These are phyloP conservation scores for Minunthozetes semirufus DNA, from an alignment of 2,888 invertebrate species.

Conservation along the genomic window DNA sequence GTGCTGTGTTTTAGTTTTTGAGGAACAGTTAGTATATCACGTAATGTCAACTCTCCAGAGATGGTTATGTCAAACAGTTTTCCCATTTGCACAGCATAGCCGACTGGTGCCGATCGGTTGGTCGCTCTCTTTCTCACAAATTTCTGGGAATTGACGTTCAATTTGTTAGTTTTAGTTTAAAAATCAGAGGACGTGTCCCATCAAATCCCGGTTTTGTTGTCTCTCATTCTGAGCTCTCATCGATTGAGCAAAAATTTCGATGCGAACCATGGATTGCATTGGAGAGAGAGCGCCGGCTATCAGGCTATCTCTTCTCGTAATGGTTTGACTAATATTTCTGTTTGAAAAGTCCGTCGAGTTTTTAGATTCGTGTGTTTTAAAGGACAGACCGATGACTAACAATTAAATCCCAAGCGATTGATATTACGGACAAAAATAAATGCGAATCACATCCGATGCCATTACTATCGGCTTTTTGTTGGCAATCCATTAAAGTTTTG, in stretches of 20 bases:
- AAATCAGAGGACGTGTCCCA: constrained; percentile 23
- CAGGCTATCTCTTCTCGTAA: too few species aligned
- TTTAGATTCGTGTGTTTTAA: constrained; percentile 9
- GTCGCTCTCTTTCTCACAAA: background rate
- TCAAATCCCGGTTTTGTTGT: constrained; percentile 18
- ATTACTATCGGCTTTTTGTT: constrained; percentile 7
- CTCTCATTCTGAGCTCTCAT: background rate
- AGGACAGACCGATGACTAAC: constrained; percentile 28
- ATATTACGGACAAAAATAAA: constrained; percentile 17
- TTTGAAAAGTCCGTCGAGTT: background rate
- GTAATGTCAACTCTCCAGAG: constrained; percentile 25
- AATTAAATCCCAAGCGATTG: constrained; percentile 29
- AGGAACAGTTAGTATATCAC: background rate
- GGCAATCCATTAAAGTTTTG: constrained; percentile 18
- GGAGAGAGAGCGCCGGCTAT: background rate
- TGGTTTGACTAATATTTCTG: background rate
- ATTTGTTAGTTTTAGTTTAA: background rate
- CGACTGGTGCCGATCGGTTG: constrained; percentile 1
- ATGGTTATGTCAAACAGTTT: background rate
- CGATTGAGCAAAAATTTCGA: background rate
- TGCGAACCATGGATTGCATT: background rate
- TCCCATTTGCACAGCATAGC: background rate
- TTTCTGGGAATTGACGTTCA: background rate
- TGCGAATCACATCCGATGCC: constrained; percentile 27
- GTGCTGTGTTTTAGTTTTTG: background rate